Percentiles rank a stretch among this genome's conserved stretches.
phyloP scores from a whole-genome alignment of 2,113 vertebrate genomes.

The Drymodes brunneopygia region DNA sequence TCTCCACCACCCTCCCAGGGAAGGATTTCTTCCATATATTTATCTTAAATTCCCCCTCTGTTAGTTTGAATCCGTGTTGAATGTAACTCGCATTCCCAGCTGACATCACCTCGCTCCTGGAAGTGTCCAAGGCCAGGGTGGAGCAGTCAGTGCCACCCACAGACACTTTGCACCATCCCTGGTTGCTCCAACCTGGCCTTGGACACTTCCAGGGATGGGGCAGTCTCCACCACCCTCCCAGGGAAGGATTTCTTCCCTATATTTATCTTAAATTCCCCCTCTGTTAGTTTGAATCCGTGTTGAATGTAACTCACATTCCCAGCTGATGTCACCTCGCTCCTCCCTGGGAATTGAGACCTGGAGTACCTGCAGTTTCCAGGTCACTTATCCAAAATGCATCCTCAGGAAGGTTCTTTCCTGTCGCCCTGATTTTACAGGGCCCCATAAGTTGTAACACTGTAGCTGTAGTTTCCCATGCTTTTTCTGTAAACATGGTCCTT shows the following conservation, averaged over 20 bases:
- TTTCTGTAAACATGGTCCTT: too few species aligned
- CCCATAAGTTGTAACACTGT: too few species aligned
- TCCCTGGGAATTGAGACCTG: rapidly evolving
- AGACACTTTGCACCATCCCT: not conserved
- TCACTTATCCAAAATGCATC: not conserved
- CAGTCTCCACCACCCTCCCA: not conserved
- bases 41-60: not conserved
- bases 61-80: rapidly evolving
- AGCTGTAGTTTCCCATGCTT: too few species aligned
- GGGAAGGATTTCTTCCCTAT: not conserved
- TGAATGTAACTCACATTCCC: rapidly evolving
- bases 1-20: not conserved
- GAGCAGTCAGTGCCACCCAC: not conserved
- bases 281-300: rapidly evolving
- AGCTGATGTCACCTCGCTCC: not conserved
- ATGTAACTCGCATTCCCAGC: rapidly evolving
- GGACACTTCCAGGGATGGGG: not conserved
- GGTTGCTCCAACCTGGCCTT: not conserved
- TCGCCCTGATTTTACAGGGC: too few species aligned
- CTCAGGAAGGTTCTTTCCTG: not conserved
- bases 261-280: not conserved
- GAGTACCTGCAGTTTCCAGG: not conserved
- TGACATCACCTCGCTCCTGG: not conserved
- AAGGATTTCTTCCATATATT: not conserved
- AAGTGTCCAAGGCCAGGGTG: too few species aligned